Evolutionary conservation across 2,888 invertebrate genomes (phyloP), one percentile per base, ranked within the genome.

Genomic region (Synergus japonicus): DNA sequence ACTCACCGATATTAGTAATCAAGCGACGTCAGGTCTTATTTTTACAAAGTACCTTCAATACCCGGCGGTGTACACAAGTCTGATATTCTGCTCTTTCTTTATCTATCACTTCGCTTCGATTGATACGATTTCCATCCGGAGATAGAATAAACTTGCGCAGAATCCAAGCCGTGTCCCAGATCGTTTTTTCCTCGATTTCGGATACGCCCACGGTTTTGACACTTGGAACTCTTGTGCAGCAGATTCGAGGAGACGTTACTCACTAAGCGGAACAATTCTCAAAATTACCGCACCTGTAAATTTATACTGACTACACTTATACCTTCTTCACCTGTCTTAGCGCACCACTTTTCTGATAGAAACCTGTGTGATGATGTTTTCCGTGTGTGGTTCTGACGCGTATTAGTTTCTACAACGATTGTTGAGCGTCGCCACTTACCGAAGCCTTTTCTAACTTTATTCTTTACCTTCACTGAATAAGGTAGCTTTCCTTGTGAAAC

Each of bases 261-360:
- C 60, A n/a, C 60, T 18, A 60, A 60, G 60, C 60, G 22, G 22
- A 22, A 60, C 22, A 12, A 22, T 60, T 60, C 60, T 60, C 60
- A 60, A 60, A 60, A 60, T 60, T 60, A 60, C 60, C 60, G 37
- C 37, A 60, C 60, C 60, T 60, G 60, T 22, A 60, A 60, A 18
- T 15, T 54, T 5, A 12, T 13, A 15, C 5, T 12, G 60, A 60
- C 18, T 4, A 18, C 18, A 18, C 18, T 10, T 43, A 43, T 49
- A 54, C 7, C 49, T 54, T 54, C 49, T 46, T 46, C 46, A 37
- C 37, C 37, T 37, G 37, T 7, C 37, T 37, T 5, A 37, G 46
- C 46, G 46, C 49, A 54, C 49, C 49, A 54, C 49, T 15, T 54
- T 37, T 5, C 37, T 37, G 37, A 12, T 46, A 13, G 12, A 46